Percentiles rank a stretch among this genome's conserved stretches.
These are phyloP conservation scores for Pandemis corylana DNA, from an alignment of 2,888 invertebrate species.

Conservation along the genomic window DNA sequence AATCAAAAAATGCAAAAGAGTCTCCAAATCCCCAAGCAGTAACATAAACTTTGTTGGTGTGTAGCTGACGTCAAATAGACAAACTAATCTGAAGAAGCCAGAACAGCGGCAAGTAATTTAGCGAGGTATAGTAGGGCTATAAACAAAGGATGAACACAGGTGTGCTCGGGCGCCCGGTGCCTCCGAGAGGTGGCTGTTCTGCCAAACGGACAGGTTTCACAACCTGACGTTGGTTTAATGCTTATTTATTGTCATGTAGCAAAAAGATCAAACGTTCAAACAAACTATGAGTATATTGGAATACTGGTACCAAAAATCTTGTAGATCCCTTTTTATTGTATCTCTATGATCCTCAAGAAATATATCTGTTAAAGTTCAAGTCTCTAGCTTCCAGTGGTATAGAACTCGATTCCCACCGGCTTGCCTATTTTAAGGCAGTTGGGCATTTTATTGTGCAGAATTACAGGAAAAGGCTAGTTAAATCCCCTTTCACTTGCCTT, in stretches of 20 bases:
- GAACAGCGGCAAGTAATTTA: not conserved
- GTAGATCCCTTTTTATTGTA: too few species aligned
- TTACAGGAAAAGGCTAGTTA: too few species aligned
- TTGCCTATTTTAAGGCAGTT: too few species aligned
- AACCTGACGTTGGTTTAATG: not conserved
- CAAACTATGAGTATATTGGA: too few species aligned
- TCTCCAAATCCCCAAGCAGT: not conserved
- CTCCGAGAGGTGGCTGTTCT: not conserved
- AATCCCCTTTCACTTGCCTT: too few species aligned
- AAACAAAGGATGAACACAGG: not conserved
- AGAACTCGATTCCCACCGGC: too few species aligned
- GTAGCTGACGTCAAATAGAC: not conserved
- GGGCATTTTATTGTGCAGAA: too few species aligned
- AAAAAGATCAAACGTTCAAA: not conserved
- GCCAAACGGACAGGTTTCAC: not conserved
- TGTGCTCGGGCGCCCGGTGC: not conserved
- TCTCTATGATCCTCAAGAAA: too few species aligned
- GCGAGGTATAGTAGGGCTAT: not conserved
- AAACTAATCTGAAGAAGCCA: not conserved
- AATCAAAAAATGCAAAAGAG: too few species aligned
- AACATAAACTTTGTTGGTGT: not conserved
- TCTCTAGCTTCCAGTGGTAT: too few species aligned
- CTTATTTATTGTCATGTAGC: not conserved
- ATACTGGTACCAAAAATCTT: too few species aligned
- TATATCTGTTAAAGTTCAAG: too few species aligned